Base-by-base conservation (phyloP, 2,797 vertebrate genomes). In the Syngnathus rostellatus region DNA sequence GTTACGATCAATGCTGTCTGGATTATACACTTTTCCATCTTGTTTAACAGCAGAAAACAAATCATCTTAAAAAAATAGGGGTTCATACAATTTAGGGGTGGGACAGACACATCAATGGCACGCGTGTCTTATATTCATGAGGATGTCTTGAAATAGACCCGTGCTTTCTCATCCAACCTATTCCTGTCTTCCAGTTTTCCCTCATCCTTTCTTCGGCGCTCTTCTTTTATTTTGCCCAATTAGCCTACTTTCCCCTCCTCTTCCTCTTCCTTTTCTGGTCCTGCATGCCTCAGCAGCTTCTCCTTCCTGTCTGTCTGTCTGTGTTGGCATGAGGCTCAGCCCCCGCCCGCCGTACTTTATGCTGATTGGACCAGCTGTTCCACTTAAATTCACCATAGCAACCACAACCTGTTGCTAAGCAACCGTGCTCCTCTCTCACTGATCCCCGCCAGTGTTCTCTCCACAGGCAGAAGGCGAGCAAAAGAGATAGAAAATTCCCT, bases 331-430 rank as follows among this genome's bases (percentile, higher is more conserved):
- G 90, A 92, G 90, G 90, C 91, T 91, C 91, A 88, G 88, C 92
- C 92, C 89, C 90, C 90, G 89, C 92, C 90, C 89, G 92, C 92
- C 81, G 83, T 84, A 87, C 92, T 92, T 90, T 90, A 92, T 92
- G 83, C 91, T 92, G 93, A 98, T 96, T 96, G 95, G 95, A 92
- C 94, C 94, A 92, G 93, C 93, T 91, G 92, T 93, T 91, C 92
- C 87, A 92, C 94, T 95, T 91, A 83, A 90, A 94, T 93, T 96
- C 93, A 90, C 95, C 94, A 98, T 95, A 92, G 94, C 94, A 98
- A 98, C 96, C 94, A 93, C 92, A 94, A 93, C 93, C 90, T 87
- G 95, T 96, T 90, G 92, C 95, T 91, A 94, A 93, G 94, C 92
- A 95, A 97, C 93, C 86, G 74, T 79, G 87, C 89, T 91, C 89